A percentile compares a stretch with the other conserved stretches of the same genome.
phyloP scores from a whole-genome alignment of 1,140 invertebrate genomes.

The Propsilocerus akamusi region DNA sequence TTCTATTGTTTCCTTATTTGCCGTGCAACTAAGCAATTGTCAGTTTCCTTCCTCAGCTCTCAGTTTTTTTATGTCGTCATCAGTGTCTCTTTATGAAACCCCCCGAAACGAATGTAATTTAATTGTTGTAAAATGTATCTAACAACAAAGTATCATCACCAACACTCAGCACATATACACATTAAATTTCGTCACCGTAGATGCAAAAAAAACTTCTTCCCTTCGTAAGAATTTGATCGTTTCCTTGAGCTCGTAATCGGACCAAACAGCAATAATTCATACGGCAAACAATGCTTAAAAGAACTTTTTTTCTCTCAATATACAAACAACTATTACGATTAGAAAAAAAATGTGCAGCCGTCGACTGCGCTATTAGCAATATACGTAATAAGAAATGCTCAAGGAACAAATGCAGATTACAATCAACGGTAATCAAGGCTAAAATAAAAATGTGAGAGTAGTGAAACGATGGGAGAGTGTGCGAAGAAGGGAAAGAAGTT shows the following conservation, averaged over 20 bases:
- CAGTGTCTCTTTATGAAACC: not conserved
- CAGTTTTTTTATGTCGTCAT: not conserved
- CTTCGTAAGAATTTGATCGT: not conserved
- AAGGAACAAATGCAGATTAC: not conserved
- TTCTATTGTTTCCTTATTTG: not conserved
- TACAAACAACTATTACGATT: too few species aligned
- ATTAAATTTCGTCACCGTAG: too few species aligned
- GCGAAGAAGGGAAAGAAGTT: not conserved
- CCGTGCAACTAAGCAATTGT: not conserved
- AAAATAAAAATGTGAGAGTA: not conserved
- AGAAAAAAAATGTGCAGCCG: not conserved
- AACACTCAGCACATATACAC: too few species aligned
- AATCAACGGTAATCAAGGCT: not conserved
- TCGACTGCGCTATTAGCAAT: too few species aligned
- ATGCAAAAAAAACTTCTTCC: too few species aligned
- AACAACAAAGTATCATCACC: too few species aligned
- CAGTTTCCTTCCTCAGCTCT: not conserved
- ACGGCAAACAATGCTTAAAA: too few species aligned
- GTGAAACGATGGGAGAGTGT: too few species aligned
- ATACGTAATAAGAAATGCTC: not conserved
- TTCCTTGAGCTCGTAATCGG: not conserved
- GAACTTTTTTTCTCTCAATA: too few species aligned
- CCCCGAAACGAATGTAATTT: constrained; percentile 1
- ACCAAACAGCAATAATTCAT: too few species aligned
- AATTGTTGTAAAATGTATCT: not conserved